Conservation (phyloP, 2,888 invertebrate species). For the Plebejus argus region DNA sequence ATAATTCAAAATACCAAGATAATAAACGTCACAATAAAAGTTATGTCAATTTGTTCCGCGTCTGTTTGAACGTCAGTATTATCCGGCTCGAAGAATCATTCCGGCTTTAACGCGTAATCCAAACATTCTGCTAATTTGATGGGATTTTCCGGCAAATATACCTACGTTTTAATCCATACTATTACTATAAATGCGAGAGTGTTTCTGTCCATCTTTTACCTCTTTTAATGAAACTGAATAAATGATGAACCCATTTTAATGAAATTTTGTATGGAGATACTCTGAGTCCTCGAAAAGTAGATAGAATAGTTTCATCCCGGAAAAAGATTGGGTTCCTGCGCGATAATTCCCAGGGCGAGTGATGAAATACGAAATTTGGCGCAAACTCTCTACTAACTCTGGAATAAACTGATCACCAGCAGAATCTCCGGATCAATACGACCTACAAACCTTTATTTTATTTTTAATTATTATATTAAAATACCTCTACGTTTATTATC, state of each 20-base stretch:
- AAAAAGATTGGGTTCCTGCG: too few species aligned
- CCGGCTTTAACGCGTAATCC: background rate
- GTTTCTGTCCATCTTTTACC: background rate
- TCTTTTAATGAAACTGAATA: too few species aligned
- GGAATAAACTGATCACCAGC: too few species aligned
- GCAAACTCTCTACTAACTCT: too few species aligned
- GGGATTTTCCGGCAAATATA: background rate
- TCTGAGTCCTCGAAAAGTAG: background rate
- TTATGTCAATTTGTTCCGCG: background rate
- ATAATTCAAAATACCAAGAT: too few species aligned
- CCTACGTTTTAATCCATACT: background rate
- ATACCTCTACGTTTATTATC: too few species aligned
- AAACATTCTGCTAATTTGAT: slow-evolving; percentile 5
- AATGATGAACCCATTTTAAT: background rate
- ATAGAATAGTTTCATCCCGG: too few species aligned
- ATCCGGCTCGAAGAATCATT: slow-evolving; percentile 9
- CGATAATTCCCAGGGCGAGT: too few species aligned
- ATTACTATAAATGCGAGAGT: background rate
- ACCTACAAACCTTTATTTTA: too few species aligned
- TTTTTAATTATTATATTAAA: too few species aligned
- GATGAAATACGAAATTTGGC: too few species aligned
- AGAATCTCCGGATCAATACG: too few species aligned
- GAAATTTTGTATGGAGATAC: background rate
- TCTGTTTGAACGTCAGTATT: slow-evolving; percentile 12
- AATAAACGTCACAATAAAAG: background rate